Base-by-base conservation (phyloP, 2,113 vertebrate genomes). In the Pheucticus melanocephalus region DNA sequence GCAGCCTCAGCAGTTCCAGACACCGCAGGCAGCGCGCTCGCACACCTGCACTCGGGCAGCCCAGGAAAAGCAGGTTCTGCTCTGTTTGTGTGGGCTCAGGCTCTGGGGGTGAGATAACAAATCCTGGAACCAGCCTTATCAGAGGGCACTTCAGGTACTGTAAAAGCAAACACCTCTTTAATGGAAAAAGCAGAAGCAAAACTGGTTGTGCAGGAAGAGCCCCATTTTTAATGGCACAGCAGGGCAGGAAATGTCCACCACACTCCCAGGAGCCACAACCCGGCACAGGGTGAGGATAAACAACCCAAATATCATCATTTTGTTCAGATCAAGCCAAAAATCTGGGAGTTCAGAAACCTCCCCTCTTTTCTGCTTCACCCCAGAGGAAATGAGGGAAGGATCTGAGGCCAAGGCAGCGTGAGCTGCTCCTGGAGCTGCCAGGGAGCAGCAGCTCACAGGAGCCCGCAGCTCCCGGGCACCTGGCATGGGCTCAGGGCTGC, bases 11-110 rank as follows among this genome's bases (percentile, higher is more conserved):
- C 4, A 3, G 31, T 6, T 60, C 1, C 56, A 30, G 60, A 15
- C 45, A 6, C 54, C 22, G 1, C 2, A 1, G 59, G 71, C 16
- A 24, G 3, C 0, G 5, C 0, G 44, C 79, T 69, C 4, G 0
- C 48, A 16, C 64, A 3, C 47, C 70, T 30, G 4, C 68, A 3
- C 7, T 4, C 4, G 7, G n/a, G 6, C 9, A 30, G 45, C 8
- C 56, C 65, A 3, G 71, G 35, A 17, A 10, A 22, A 24, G 85
- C 90, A 75, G 61, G 5, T 14, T 65, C 68, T 70, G 75, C 82
- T 88, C 75, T 31, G 0, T 7, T 18, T 23, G 84, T 1, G 23
- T 31, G 53, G 73, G 83, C 56, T 89, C 30, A 7, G 6, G 1
- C 78, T 37, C 80, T 54, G 86, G 71, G 40, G 61, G 33, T 23